Percentiles rank a stretch among this genome's conserved stretches.
phyloP scores from a whole-genome alignment of 1,140 invertebrate genomes.

The Thaumatotibia leucotreta region DNA sequence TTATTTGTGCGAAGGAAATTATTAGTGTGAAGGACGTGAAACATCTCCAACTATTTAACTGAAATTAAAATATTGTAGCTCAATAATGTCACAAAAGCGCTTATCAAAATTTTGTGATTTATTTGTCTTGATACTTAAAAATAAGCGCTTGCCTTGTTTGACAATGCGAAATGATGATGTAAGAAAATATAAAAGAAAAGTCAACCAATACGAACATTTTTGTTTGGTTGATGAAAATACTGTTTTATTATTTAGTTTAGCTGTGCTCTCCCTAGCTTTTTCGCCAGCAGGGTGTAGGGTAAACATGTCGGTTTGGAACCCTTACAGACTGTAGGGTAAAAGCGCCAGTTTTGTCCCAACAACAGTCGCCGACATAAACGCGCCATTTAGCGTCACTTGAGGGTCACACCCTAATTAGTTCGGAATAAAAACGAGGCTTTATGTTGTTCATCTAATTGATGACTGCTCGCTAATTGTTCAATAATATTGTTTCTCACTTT shows the following conservation, averaged over 20 bases:
- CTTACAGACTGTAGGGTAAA: slow-evolving; percentile 20
- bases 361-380: not conserved
- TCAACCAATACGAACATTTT: not conserved
- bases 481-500: not conserved
- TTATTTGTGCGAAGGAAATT: too few relatives aligned
- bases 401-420: slow-evolving; percentile 50
- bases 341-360: not conserved
- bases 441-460: slow-evolving; percentile 43
- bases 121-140: too few relatives aligned
- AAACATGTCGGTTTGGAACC: not conserved
- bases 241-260: not conserved
- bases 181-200: too few relatives aligned
- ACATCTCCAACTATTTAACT: too few relatives aligned
- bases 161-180: too few relatives aligned
- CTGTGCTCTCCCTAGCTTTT: not conserved
- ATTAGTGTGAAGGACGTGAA: too few relatives aligned
- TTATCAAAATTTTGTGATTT: too few relatives aligned
- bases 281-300: not conserved
- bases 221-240: not conserved
- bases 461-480: not conserved
- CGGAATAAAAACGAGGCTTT: slow-evolving; percentile 48
- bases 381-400: slow-evolving; percentile 26
- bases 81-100: too few relatives aligned
- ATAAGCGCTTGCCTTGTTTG: too few relatives aligned
- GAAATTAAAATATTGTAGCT: too few relatives aligned